A percentile compares a stretch with the other conserved stretches of the same genome.
Evolutionary conservation across 2,113 vertebrate genomes (phyloP).

Genomic region (Cynopterus brachyotis): DNA sequence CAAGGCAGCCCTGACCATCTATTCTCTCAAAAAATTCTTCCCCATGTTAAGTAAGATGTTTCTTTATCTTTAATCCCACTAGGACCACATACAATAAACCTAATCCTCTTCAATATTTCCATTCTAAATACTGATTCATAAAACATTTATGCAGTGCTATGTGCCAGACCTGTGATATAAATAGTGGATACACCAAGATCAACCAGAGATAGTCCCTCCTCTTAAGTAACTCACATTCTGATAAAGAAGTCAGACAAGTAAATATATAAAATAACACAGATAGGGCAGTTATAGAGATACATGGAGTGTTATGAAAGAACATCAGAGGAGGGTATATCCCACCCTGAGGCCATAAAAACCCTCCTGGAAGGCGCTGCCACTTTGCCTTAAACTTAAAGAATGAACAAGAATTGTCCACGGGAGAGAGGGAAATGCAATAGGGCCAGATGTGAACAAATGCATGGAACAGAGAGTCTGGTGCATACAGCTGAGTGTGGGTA

Average conservation of each 20-base stretch:
- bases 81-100: background rate
- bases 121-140: background rate
- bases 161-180: background rate
- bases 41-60: background rate
- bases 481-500: background rate
- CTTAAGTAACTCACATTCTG: background rate
- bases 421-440: background rate
- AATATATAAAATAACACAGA: background rate
- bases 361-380: background rate
- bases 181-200: background rate
- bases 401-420: background rate
- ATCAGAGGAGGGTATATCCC: background rate
- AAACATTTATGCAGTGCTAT: background rate
- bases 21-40: background rate
- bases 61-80: background rate
- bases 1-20: background rate
- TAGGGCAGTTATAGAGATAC: background rate
- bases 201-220: background rate
- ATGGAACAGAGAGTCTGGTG: background rate
- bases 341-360: background rate
- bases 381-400: background rate
- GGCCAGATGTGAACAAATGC: background rate
- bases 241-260: background rate
- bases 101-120: background rate
- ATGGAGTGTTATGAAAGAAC: background rate